phyloP scores from a whole-genome alignment of 92 coral and sea anemone genomes.

The Palythoa grandiflora region DNA sequence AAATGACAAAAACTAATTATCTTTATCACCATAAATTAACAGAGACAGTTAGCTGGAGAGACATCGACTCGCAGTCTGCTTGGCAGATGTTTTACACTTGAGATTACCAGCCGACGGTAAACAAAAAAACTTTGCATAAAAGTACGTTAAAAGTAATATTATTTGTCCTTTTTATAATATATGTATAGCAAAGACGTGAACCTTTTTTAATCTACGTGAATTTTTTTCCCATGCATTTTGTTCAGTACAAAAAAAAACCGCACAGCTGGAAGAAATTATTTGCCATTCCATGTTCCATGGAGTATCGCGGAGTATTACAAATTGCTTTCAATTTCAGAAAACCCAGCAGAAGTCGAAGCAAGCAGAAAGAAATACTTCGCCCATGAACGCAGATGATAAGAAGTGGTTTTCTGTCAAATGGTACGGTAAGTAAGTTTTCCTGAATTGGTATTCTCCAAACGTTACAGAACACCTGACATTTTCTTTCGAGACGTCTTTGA shows the following conservation, averaged over 20 bases:
- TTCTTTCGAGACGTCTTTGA: not conserved
- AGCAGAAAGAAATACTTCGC: not conserved
- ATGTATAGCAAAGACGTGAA: not conserved
- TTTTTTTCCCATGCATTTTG: not conserved
- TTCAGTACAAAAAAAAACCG: not conserved
- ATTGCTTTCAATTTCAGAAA: not conserved
- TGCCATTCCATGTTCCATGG: not conserved
- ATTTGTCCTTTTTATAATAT: not conserved
- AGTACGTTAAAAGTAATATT: not conserved
- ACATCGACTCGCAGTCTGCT: not conserved
- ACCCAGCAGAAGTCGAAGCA: not conserved
- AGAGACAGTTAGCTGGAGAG: not conserved
- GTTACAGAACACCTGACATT: not conserved
- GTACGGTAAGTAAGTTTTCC: slow-evolving; percentile 28
- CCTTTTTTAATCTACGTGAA: not conserved
- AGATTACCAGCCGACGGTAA: slow-evolving; percentile 21
- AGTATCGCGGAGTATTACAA: not conserved
- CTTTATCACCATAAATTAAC: not conserved
- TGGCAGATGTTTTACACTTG: slow-evolving; percentile 9
- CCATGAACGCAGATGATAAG: slow-evolving; percentile 37
- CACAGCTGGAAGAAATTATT: not conserved
- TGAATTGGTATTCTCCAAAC: not conserved
- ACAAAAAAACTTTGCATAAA: not conserved
- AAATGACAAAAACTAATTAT: not conserved
- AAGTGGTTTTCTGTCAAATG: slow-evolving; percentile 28